Percentiles rank a stretch among this genome's conserved stretches.
Conservation (phyloP, 2,888 invertebrate species). For the Myathropa florea region DNA sequence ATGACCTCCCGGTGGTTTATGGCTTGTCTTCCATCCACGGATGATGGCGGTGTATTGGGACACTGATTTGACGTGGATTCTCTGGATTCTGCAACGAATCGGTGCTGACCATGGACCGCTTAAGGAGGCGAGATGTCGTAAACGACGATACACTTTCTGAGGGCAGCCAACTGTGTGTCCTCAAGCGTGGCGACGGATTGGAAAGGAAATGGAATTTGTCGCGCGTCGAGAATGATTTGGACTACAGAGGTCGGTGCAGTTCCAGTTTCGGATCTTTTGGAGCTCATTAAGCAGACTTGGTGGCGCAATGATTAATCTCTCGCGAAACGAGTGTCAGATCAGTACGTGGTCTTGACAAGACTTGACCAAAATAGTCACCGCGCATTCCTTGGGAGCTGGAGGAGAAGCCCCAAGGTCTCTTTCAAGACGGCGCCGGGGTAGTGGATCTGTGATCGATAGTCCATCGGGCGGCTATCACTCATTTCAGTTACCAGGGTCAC, state of each 20-base stretch:
- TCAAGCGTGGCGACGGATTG: background rate
- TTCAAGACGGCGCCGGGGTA: too few relatives aligned
- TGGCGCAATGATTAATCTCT: background rate
- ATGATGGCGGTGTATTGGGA: background rate
- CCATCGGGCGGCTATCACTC: too few relatives aligned
- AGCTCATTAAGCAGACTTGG: background rate
- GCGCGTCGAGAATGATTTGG: background rate
- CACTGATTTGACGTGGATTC: background rate
- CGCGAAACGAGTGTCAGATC: background rate
- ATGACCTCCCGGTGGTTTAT: background rate
- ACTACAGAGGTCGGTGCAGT: background rate
- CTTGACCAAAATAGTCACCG: too few relatives aligned
- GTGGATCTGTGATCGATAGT: too few relatives aligned
- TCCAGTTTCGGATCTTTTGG: background rate
- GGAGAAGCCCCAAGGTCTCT: too few relatives aligned
- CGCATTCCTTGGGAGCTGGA: too few relatives aligned
- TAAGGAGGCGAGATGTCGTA: background rate
- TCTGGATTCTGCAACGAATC: background rate
- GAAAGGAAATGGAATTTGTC: background rate
- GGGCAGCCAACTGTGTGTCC: background rate
- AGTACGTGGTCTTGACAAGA: background rate
- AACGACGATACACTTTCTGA: background rate
- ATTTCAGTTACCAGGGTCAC: too few relatives aligned
- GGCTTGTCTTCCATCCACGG: background rate
- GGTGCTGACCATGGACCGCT: background rate